These are phyloP conservation scores for Thymallus thymallus DNA, from an alignment of 2,113 vertebrate species.

Conservation along the genomic window DNA sequence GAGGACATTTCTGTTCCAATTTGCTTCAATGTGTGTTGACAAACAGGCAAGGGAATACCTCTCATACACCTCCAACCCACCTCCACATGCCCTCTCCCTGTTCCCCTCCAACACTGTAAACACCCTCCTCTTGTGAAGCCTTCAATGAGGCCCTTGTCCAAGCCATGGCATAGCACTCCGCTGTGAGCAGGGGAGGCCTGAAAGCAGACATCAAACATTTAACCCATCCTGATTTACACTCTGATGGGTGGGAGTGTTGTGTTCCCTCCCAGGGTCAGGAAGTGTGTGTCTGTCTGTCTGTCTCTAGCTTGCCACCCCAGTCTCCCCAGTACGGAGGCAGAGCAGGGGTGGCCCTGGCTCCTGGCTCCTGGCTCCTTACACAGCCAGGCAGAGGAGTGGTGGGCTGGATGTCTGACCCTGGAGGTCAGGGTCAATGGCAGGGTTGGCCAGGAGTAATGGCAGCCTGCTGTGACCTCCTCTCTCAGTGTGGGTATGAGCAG, in stretches of 20 bases:
- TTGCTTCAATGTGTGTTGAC: too few species aligned
- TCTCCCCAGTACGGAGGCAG: background rate
- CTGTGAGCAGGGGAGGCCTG: slow-evolving; percentile 34
- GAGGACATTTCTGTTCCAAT: background rate
- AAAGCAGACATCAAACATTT: slow-evolving; percentile 53
- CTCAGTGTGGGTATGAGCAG: background rate
- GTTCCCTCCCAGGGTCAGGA: slow-evolving; percentile 1
- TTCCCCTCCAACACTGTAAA: slow-evolving; percentile 26
- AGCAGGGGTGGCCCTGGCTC: background rate
- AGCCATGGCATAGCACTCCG: slow-evolving; percentile 55
- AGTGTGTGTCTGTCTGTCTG: background rate
- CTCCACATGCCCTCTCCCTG: background rate
- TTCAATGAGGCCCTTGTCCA: slow-evolving; percentile 67
- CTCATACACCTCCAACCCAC: background rate
- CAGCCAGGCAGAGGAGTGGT: background rate
- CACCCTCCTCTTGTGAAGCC: slow-evolving; percentile 42
- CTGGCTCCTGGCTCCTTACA: background rate
- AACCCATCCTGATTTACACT: slow-evolving; percentile 51
- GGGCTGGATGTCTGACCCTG: background rate
- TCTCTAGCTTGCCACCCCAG: too few species aligned
- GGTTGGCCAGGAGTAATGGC: slow-evolving; percentile 26
- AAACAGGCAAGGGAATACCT: background rate
- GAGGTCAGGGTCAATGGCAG: background rate
- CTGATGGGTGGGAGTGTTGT: slow-evolving; percentile 7
- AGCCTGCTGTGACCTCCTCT: slow-evolving; percentile 29